These are phyloP conservation scores for Dermolepida albohirtum DNA, from an alignment of 2,888 invertebrate genomes.

Conservation along the genomic window DNA sequence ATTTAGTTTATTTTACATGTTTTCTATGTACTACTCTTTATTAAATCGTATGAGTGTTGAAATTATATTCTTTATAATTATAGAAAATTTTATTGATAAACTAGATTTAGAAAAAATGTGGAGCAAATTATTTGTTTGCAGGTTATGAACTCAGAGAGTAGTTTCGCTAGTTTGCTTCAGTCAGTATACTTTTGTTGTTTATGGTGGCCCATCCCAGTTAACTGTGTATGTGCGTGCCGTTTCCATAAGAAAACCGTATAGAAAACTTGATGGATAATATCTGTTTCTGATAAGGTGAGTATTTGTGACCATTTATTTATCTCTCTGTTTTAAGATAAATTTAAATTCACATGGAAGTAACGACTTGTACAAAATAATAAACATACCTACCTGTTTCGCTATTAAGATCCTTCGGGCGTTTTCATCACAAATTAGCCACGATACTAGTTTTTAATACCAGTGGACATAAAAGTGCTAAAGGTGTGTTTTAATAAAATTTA, in stretches of 20 bases:
- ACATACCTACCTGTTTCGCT: conserved; percentile 5
- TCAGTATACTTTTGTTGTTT: conserved; percentile 59
- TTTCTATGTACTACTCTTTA: not conserved
- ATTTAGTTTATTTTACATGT: conserved; percentile 24
- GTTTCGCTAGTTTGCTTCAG: conserved; percentile 42
- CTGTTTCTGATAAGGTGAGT: conserved; percentile 62
- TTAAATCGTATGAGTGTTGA: not conserved
- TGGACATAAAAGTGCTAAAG: no score
- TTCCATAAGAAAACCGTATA: conserved; percentile 58
- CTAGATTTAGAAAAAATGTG: conserved; percentile 42
- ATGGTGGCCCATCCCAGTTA: conserved; percentile 67
- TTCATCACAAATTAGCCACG: no score
- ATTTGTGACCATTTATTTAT: conserved; percentile 8
- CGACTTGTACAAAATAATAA: not conserved
- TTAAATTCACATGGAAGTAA: not conserved
- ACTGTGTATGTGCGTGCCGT: conserved; percentile 66
- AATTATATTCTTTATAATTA: not conserved
- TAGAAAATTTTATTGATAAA: not conserved
- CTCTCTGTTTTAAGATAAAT: conserved; percentile 16
- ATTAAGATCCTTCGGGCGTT: no score
- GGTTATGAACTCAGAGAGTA: conserved; percentile 45
- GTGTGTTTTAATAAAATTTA: no score
- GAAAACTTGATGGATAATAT: conserved; percentile 62
- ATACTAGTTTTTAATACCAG: no score
- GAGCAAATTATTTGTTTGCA: conserved; percentile 48